Base-by-base conservation (phyloP, 2,888 invertebrate species). In the Drosophila helvetica region DNA sequence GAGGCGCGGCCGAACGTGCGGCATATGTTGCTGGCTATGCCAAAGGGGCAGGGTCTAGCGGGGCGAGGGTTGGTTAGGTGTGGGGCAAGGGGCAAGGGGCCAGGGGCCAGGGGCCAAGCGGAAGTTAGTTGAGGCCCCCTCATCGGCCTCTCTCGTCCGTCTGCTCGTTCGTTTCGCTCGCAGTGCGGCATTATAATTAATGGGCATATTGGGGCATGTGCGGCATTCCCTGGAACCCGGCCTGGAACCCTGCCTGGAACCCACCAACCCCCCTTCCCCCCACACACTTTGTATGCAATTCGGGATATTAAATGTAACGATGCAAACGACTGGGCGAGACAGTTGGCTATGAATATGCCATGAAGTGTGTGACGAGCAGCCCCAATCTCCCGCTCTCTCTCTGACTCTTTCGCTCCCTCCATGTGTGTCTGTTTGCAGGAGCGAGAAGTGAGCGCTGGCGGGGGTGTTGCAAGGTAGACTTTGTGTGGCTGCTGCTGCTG, bases 151-250 rank as follows among this genome's bases (percentile, higher is more conserved):
- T 3, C 30, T 30, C 22, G 22, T 22, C 22, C 22, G 22, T 33
- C 33, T 9, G 33, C 12, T 30, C 33, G 15, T 51, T 59, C 30
- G 30, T 46, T 55, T 45, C 45, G 52, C 74, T 74, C 75, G 72
- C 78, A 77, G 79, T 86, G 81, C 76, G 86, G 76, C 86, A 82
- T 84, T 86, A 86, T 82, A 82, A 82, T 82, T 82, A 82, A 82
- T 82, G 82, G 86, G 70, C 78, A 70, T 82, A 72, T 76, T 86
- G 81, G 86, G 85, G 74, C 76, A 66, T 56, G 58, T 68, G 67
- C 27, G 54, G 65, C 64, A 60, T 47, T 43, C 42, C 59, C 50
- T 30, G 27, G 17, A 48, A 48, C 50, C 50, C 50, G 12, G 43
- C 7, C 19, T 30, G 51, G 52, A 12, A 33, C 33, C 12, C 30